Base-by-base conservation (phyloP, 1,140 invertebrate genomes). In the Hermetia illucens region DNA sequence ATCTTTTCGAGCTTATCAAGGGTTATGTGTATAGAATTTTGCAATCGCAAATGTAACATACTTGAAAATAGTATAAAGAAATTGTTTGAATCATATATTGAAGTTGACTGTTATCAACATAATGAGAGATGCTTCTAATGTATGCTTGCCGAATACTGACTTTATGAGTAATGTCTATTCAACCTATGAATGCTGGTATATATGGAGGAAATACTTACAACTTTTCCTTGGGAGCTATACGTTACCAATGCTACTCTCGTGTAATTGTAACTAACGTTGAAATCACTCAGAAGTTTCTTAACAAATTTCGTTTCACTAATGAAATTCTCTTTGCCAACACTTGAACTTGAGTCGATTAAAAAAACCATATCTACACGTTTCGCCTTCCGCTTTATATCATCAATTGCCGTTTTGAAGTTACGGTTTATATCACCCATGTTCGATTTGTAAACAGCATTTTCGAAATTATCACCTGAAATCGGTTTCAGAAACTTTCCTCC, bases 221-320 rank as follows among this genome's bases (percentile, higher is more conserved):
- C 68, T 51, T 65, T 63, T 24, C 53, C 61, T 34, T 62, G 63
- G 3, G 76, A 77, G 24, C 75, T 74, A 51, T 78, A 82, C 3
- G 76, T 78, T 5, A 82, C 62, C 12, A 82, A 55, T 3, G 75
- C 68, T 4, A 82, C 70, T 41, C 76, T 58, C 0, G 77, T 77
- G 12, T 71, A 63, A 43, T 74, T 66, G 19, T 64, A 62, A 35
- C 74, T 72, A 3, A 82, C 72, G 0, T 70, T 74, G 41, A 80
- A 77, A 52, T 80, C 77, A 5, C 77, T 71, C n/a, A 82, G 44
- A 1, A 82, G 54, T 51, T 79, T 79, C 44, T 70, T 70, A 3
- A 80, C 77, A 52, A 82, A 82, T 46, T 72, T 76, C 21, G 80
- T 50, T 53, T 81, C 78, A 44, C 74, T 75, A 39, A 62, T 61